Evolutionary conservation across 2,113 vertebrate genomes (phyloP).

Genomic region (Rutilus rutilus): DNA sequence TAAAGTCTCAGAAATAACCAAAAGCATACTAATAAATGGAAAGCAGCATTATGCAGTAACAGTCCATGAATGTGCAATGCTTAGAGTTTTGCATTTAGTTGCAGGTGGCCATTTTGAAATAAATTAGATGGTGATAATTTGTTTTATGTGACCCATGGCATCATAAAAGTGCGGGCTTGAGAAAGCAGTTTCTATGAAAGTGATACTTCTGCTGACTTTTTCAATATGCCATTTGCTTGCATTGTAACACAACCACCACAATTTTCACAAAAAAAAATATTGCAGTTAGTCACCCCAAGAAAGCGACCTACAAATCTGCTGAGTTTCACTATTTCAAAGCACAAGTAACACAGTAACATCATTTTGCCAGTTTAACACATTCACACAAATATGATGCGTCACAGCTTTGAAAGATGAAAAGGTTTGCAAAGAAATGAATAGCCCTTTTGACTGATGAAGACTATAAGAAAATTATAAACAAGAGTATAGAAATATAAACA

Average conservation of each 20-base stretch:
- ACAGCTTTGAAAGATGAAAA: not conserved
- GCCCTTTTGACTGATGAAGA: not conserved
- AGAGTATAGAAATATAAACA: not conserved
- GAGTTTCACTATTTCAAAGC: not conserved
- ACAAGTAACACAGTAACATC: not conserved
- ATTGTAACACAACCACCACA: constrained; percentile 41
- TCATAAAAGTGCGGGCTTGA: constrained; percentile 6
- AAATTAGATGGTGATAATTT: not conserved
- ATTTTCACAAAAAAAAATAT: not conserved
- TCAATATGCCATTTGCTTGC: constrained; percentile 20
- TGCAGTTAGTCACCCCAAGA: constrained; percentile 30
- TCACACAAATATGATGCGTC: not conserved
- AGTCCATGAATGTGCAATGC: not conserved
- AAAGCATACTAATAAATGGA: not conserved
- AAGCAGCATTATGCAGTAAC: not conserved
- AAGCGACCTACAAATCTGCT: not conserved
- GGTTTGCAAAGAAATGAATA: not conserved
- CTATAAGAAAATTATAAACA: not conserved
- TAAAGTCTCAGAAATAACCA: not conserved
- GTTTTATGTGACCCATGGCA: not conserved
- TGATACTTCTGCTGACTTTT: constrained; percentile 19
- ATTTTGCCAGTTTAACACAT: not conserved
- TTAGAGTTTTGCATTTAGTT: not conserved
- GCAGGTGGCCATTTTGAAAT: not conserved
- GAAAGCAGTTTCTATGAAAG: not conserved